phyloP scores from a whole-genome alignment of 2,797 vertebrate species.

The Chaetophractus vellerosus region DNA sequence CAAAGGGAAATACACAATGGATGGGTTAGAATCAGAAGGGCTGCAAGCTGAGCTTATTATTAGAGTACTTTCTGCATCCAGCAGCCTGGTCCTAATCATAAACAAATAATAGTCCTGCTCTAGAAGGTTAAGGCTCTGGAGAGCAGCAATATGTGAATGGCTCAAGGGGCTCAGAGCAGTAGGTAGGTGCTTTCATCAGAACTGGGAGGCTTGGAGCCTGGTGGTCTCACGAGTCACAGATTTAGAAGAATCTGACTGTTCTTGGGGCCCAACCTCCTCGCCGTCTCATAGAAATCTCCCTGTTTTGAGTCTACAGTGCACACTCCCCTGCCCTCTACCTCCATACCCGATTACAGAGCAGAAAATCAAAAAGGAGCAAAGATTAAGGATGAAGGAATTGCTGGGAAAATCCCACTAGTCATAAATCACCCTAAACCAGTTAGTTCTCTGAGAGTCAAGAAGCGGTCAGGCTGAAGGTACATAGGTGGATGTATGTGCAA shows the following conservation, averaged over 20 bases:
- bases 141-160: not conserved
- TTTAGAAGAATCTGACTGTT: not conserved
- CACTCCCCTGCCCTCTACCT: not conserved
- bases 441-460: not conserved
- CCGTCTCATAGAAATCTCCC: not conserved
- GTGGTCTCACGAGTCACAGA: slow-evolving; percentile 36
- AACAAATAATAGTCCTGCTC: slow-evolving; percentile 42
- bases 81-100: slow-evolving; percentile 10
- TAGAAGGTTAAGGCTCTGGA: not conserved
- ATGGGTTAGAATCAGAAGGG: not conserved
- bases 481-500: not conserved
- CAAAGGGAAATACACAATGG: not conserved
- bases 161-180: not conserved
- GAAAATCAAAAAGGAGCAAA: not conserved
- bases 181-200: not conserved
- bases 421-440: slow-evolving; percentile 10
- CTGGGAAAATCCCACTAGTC: slow-evolving; percentile 5
- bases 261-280: not conserved
- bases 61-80: not conserved
- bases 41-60: not conserved
- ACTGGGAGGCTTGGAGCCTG: not conserved
- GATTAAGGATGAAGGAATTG: not conserved
- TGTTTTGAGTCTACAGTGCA: not conserved
- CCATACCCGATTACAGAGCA: not conserved
- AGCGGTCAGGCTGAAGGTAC: not conserved